Percentiles rank a stretch among this genome's conserved stretches.
Evolutionary conservation across 2,113 vertebrate species (phyloP).

Genomic region (Castor canadensis): DNA sequence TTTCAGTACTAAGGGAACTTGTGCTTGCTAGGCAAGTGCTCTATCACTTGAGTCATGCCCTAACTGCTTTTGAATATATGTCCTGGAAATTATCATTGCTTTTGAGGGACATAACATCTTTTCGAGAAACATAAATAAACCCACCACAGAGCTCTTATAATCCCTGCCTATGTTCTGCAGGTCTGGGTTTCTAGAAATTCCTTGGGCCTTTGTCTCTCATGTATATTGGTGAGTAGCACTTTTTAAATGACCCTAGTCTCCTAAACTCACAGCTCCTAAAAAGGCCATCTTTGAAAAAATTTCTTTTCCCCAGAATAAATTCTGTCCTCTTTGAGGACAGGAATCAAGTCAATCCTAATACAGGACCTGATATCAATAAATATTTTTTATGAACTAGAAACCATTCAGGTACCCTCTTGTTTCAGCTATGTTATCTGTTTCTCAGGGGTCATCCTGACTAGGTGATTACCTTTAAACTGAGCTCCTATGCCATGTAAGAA

Average conservation of each 20-base stretch:
- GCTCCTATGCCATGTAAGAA: background rate
- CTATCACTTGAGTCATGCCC: too few species aligned
- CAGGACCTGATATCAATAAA: slow-evolving; percentile 32
- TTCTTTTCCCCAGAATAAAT: slow-evolving; percentile 32
- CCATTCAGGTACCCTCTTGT: background rate
- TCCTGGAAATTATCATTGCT: too few species aligned
- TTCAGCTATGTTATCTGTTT: slow-evolving; percentile 44
- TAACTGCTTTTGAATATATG: too few species aligned
- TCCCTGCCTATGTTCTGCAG: background rate
- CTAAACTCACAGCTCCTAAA: background rate
- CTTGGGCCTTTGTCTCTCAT: background rate
- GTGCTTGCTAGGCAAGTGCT: too few species aligned
- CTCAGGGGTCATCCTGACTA: slow-evolving; percentile 5
- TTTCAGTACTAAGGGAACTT: too few species aligned
- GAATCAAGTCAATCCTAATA: background rate
- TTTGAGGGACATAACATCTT: too few species aligned
- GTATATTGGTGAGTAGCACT: background rate
- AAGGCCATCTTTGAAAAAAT: slow-evolving; percentile 5
- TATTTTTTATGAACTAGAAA: slow-evolving; percentile 18
- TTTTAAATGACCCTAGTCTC: slow-evolving; percentile 1
- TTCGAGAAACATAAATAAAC: too few species aligned
- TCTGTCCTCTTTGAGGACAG: background rate
- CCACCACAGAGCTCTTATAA: background rate
- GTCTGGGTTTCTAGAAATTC: background rate
- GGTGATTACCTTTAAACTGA: slow-evolving; percentile 54